Conservation (phyloP, 2,888 invertebrate species). For the Sinhomidia bicolor region DNA sequence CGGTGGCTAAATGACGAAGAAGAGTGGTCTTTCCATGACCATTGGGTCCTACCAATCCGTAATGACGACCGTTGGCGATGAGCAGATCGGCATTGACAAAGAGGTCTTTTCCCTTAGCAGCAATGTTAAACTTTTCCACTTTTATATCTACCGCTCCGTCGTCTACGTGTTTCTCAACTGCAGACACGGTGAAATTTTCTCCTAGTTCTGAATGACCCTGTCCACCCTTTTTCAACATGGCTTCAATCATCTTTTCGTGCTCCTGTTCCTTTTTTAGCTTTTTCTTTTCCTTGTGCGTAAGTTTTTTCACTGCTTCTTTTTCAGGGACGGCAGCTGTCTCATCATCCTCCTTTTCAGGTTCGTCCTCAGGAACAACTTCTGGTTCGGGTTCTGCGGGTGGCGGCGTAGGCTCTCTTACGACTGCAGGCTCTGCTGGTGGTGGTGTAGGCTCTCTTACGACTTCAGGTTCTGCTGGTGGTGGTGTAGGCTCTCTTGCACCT, state of each 20-base stretch:
- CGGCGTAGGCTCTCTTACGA: conserved; percentile 72
- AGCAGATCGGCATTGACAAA: conserved; percentile 97
- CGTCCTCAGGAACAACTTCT: conserved; percentile 56
- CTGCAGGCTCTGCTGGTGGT: conserved; percentile 44
- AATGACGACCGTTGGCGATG: conserved; percentile 96
- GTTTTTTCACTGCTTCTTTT: conserved; percentile 84
- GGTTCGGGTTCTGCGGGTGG: conserved; percentile 48
- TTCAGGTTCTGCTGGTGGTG: conserved; percentile 53
- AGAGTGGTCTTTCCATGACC: conserved; percentile 99
- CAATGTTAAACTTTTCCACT: conserved; percentile 98
- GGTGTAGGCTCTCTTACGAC: conserved; percentile 73
- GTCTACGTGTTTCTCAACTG: conserved; percentile 84
- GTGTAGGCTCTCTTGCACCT: conserved; percentile 65
- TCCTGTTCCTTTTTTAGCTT: conserved; percentile 93
- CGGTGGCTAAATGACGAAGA: conserved; percentile 93
- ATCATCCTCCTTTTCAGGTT: conserved; percentile 73
- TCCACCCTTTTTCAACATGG: conserved; percentile 92
- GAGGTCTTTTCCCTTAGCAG: conserved; percentile 97
- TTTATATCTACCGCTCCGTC: conserved; percentile 99
- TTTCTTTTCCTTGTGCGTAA: conserved; percentile 95
- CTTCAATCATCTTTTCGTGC: conserved; percentile 93
- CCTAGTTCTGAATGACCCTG: conserved; percentile 94
- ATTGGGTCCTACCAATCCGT: conserved; percentile 99
- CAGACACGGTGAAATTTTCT: conserved; percentile 97
- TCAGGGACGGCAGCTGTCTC: conserved; percentile 68